These are phyloP conservation scores for Cryptus viduatorius DNA, from an alignment of 2,888 invertebrate species.

Conservation along the genomic window DNA sequence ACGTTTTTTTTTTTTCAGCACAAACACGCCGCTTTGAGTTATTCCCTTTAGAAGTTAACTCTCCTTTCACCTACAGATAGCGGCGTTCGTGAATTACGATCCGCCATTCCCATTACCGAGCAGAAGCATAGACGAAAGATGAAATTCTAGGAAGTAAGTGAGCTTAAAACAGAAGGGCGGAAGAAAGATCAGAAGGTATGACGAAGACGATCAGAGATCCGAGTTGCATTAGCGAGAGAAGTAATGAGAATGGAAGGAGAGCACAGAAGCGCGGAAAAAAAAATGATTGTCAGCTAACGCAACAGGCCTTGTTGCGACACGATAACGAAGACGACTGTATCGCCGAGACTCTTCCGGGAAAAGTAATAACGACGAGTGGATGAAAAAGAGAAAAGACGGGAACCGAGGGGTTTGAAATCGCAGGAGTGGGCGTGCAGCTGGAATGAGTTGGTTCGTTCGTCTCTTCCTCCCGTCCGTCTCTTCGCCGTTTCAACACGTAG, in stretches of 20 bases:
- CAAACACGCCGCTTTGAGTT: too few species aligned
- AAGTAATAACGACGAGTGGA: conserved; percentile 72
- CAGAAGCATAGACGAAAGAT: conserved; percentile 1
- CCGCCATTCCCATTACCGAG: neutral
- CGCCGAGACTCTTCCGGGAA: conserved; percentile 60
- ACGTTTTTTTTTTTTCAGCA: too few species aligned
- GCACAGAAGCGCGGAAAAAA: conserved; percentile 21
- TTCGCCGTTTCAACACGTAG: neutral
- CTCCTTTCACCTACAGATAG: too few species aligned
- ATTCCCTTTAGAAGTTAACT: too few species aligned
- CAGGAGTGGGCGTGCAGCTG: conserved; percentile 9
- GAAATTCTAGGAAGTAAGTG: conserved; percentile 33
- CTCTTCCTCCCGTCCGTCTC: neutral
- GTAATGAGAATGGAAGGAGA: neutral
- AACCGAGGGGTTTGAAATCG: conserved; percentile 17
- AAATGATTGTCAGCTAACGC: conserved; percentile 55
- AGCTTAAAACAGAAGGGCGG: conserved; percentile 20
- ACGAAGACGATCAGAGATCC: too few species aligned
- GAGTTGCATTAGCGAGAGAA: too few species aligned
- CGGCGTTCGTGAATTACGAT: neutral
- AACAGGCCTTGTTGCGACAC: conserved; percentile 67
- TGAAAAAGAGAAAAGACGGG: conserved; percentile 42
- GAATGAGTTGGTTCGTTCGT: neutral
- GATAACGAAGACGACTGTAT: conserved; percentile 69
- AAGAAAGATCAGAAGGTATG: neutral